Base-by-base conservation (phyloP, 2,888 invertebrate species). In the Helicoverpa assulta region DNA sequence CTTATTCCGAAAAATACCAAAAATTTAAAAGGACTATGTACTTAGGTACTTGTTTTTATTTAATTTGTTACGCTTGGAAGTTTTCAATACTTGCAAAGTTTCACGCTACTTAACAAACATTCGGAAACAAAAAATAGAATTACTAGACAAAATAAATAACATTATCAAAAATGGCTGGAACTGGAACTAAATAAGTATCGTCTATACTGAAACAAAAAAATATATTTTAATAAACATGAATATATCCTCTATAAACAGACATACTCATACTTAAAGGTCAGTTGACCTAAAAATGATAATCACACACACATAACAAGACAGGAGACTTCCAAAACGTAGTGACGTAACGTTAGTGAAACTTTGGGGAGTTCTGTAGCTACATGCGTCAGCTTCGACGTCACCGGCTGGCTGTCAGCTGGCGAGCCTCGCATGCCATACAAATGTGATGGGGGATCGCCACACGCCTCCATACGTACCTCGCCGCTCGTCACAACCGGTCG, bases 391-490 rank as follows among this genome's bases (percentile, higher is more conserved):
- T 50, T 72, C 67, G 66, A 78, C 88, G 85, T 85, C 86, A 84
- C 80, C 65, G 71, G 62, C 67, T 76, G 74, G 83, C 79, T 82
- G 82, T 81, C 87, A 74, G 70, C 73, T 72, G 70, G 65, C 68
- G 50, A 83, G 76, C 57, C 83, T 82, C 86, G 81, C 79, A 81
- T 81, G 77, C 83, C 76, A 86, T 88, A 88, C 84, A 84, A 88
- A 85, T 87, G 81, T 79, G 81, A 73, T 81, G 82, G 76, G 69
- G 73, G 75, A 75, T 21, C 80, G 83, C 81, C 83, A 78, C 86
- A 85, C 87, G 81, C 86, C 88, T 88, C 85, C 93, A 94, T 82
- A 93, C 90, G 93, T 92, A 89, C 80, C 77, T 71, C 74, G 85
- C 81, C 67, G 86, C 82, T 85, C 86, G 83, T 73, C 75, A 78